Evolutionary conservation across 2,113 vertebrate genomes (phyloP), one percentile per base, ranked within the genome.

Genomic region (Polyodon spathula): DNA sequence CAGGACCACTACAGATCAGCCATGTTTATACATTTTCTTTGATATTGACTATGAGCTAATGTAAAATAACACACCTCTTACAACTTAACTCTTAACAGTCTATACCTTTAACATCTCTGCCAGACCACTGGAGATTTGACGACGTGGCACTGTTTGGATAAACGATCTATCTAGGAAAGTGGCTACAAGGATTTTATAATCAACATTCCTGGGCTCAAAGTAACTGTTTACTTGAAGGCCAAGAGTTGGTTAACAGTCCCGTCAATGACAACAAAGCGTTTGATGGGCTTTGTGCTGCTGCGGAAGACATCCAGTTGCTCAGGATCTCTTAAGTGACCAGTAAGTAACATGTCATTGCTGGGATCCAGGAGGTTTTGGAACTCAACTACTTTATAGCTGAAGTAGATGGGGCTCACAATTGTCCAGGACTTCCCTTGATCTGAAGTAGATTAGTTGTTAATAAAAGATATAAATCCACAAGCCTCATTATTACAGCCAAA

Each of bases 81-180:
- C 27, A 27, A 27, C 27, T 27, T 27, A 27, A 27, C 27, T 27
- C 27, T 3, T 27, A 27, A 27, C 27, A 27, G 27, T 3, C 5
- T 56, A 0, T 76, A 90, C 90, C 86, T 90, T 92, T 41, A 92
- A 57, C 70, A 92, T 90, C 64, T 92, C 90, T 15, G 86, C 89
- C 2, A 91, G 76, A 7, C 90, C 88, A 0, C 90, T 91, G 59
- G 89, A 88, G 66, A 91, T 87, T 58, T 89, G 88, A 8, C 83
- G 68, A n/a, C 84, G 77, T 2, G 86, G 83, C 58, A 89, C 61
- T 7, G 78, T 90, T 72, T 76, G 68, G 37, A 92, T 77, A 70
- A 91, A 92, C 37, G 88, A 84, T 37, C 89, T 76, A 7, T 92
- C 89, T 2, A 91, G 77, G 54, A 87, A 86, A 6, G 81, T 78